Base-by-base conservation (phyloP, 1,140 invertebrate species). In the Bombus affinis region DNA sequence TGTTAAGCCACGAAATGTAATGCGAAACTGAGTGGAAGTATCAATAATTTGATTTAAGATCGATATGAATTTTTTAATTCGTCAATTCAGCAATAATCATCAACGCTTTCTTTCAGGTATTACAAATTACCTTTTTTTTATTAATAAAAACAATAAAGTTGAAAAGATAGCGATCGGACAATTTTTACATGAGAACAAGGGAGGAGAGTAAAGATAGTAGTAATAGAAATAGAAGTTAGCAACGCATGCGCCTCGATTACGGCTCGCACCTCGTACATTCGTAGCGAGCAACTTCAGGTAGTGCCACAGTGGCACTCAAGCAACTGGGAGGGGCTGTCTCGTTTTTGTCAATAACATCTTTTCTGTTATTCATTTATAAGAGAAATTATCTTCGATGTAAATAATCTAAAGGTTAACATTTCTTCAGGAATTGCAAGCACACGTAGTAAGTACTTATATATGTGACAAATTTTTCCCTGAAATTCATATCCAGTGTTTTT, bases 251-350 rank as follows among this genome's bases (percentile, higher is more conserved):
- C 83, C 22, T 57, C 44, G 39, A 76, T 76, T 37, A 53, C 2
- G 47, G 28, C 15, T 35, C n/a, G 44, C 32, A 25, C 37, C 18
- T 53, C 18, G 18, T 53, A 22, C 6, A 2, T 22, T 6, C 18
- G 47, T 53, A 22, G 47, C 47, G 32, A 4, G 42, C 77, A 89
- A 89, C 86, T 85, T 91, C 86, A 84, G 53, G 74, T 35, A 37
- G 68, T 75, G 89, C 84, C 90, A 91, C 83, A 89, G 90, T 91
- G 84, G 90, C 90, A 91, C 81, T 75, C 68, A n/a, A 65, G 68
- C 71, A 68, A 42, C 15, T 83, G 62, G 85, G 59, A 80, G 72
- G 44, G 18, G 44, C 47, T 53, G 18, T 0, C 18, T 53, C 5
- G 8, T 59, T 75, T 83, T 81, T 66, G 28, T 81, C 37, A 72